Conservation (phyloP, 2,888 invertebrate genomes). For the Plagodis dolabraria region DNA sequence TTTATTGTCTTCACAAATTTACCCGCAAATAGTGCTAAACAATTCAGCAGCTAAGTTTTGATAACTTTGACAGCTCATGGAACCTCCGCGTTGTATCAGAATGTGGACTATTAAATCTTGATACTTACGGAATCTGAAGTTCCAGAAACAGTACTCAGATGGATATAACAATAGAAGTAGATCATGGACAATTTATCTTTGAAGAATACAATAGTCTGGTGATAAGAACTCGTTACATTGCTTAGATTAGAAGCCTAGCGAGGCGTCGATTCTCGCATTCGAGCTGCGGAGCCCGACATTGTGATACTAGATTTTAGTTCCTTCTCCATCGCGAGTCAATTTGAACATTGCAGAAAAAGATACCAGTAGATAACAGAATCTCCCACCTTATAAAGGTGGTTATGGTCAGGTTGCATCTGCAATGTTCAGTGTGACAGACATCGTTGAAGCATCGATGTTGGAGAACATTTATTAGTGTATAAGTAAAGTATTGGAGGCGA, state of each 20-base stretch:
- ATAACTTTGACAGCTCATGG: not conserved
- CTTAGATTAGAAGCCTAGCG: slow-evolving; percentile 51
- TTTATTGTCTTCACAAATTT: not conserved
- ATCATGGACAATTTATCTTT: slow-evolving; percentile 5
- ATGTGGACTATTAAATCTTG: too few relatives aligned
- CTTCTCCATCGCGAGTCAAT: slow-evolving; percentile 72
- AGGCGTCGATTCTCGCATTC: slow-evolving; percentile 70
- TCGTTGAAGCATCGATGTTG: slow-evolving; percentile 75
- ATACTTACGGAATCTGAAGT: not conserved
- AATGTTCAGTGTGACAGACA: slow-evolving; percentile 63
- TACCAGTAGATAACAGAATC: slow-evolving; percentile 59
- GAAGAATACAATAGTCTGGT: slow-evolving; percentile 28
- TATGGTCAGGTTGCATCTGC: slow-evolving; percentile 48
- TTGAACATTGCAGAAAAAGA: slow-evolving; percentile 56
- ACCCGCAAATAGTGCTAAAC: not conserved
- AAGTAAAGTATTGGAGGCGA: slow-evolving; percentile 79
- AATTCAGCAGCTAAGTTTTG: slow-evolving; percentile 3
- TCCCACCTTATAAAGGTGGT: slow-evolving; percentile 58
- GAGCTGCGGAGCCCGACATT: slow-evolving; percentile 80
- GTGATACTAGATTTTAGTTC: slow-evolving; percentile 85
- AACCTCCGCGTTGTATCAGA: too few relatives aligned
- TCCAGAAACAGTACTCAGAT: not conserved
- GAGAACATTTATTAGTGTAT: slow-evolving; percentile 78
- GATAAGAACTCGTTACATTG: slow-evolving; percentile 38
- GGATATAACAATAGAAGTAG: not conserved